These are phyloP conservation scores for Agrochola lychnidis DNA, from an alignment of 2,888 invertebrate genomes.

Conservation along the genomic window DNA sequence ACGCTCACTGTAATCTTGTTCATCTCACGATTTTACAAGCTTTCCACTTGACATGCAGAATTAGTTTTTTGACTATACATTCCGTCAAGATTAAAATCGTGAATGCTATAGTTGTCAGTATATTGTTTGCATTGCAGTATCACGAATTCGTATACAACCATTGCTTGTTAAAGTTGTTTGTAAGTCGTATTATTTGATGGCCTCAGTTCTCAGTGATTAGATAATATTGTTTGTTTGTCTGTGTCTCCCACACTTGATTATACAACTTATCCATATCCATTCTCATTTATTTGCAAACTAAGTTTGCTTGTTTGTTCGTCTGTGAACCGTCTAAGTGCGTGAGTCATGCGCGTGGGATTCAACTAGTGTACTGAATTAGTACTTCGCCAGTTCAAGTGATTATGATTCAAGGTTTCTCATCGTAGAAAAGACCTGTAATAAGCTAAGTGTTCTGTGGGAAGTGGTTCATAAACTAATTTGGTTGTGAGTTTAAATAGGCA, in stretches of 20 bases:
- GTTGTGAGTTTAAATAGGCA: constrained; percentile 26
- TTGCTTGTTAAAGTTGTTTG: constrained; percentile 13
- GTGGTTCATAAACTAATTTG: constrained; percentile 51
- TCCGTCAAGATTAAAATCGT: constrained; percentile 25
- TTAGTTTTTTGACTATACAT: constrained; percentile 45
- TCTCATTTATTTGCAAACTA: constrained; percentile 66
- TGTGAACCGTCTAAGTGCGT: constrained; percentile 81
- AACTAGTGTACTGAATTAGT: constrained; percentile 67
- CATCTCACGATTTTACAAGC: constrained; percentile 70
- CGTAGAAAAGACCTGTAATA: constrained; percentile 50
- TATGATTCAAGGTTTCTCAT: constrained; percentile 68
- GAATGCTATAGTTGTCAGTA: neutral
- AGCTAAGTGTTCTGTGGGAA: constrained; percentile 59
- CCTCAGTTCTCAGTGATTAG: constrained; percentile 45
- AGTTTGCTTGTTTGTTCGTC: constrained; percentile 79
- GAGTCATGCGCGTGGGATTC: constrained; percentile 84
- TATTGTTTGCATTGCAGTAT: neutral
- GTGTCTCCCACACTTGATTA: constrained; percentile 57
- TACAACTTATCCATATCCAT: constrained; percentile 54
- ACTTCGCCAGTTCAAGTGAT: constrained; percentile 58
- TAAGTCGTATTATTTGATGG: constrained; percentile 18
- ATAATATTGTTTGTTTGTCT: constrained; percentile 54
- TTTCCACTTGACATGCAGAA: constrained; percentile 61
- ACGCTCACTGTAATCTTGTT: constrained; percentile 65
- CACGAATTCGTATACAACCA: constrained; percentile 4